Base-by-base conservation (phyloP, 2,888 invertebrate genomes). In the Zaprionus obscuricornis region DNA sequence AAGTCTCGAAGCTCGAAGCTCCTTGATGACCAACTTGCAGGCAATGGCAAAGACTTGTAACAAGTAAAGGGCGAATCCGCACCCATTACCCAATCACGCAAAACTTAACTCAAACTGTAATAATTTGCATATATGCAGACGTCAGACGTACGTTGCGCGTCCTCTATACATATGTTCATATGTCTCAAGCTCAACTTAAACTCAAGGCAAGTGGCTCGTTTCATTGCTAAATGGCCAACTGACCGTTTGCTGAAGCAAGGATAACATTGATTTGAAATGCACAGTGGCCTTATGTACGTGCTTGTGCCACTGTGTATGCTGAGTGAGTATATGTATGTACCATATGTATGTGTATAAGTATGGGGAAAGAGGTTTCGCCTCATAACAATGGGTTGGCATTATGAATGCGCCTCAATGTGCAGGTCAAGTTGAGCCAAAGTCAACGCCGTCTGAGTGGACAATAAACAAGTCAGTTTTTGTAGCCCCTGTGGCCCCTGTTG, bases 341-440 rank as follows among this genome's bases (percentile, higher is more conserved):
- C 22, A 1, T 42, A 26, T 33, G 31, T 22, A 26, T 22, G 42
- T 29, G 27, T 34, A 34, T 11, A 33, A 29, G 37, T n/a, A 29
- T 7, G 5, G 3, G 20, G 26, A 17, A 22, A 22, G 13, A 27
- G 17, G 18, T 6, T 45, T n/a, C n/a, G 18, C 42, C 29, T 43
- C 42, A 58, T 47, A 74, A 77, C 74, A 79, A 74, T 73, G 62
- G 49, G 63, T n/a, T n/a, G n/a, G n/a, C 60, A 69, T 76, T 77
- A 76, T 77, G 76, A 77, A 58, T 66, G 69, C n/a, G n/a, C 33
- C 64, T 42, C 49, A 26, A 39, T 56, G 57, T 57, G 63, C 77
- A 67, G 77, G 77, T 78, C 77, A 78, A 79, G 79, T 76, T 76
- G 74, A 52, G 50, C 63, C 43, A 63, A 58, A 70, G 70, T 66